These are phyloP conservation scores for Lordiphosa collinella DNA, from an alignment of 1,140 invertebrate genomes.

Conservation along the genomic window DNA sequence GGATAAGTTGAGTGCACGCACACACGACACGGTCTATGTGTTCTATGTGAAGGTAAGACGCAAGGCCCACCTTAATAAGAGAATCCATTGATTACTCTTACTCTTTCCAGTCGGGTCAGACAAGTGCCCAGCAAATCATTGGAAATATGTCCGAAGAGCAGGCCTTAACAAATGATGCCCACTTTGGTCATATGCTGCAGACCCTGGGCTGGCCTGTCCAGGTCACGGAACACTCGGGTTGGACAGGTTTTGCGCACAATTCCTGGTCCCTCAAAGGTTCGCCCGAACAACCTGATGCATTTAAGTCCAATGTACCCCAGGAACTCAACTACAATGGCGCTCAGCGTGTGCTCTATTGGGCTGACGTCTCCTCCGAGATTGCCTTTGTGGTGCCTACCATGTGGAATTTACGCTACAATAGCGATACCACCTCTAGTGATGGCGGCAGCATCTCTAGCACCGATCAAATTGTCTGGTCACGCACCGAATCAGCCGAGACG, in stretches of 20 bases:
- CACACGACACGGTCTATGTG: slow-evolving; percentile 95
- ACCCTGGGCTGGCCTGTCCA: slow-evolving; percentile 93
- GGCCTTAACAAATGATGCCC: slow-evolving; percentile 66
- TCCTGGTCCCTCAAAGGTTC: slow-evolving; percentile 85
- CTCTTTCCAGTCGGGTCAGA: slow-evolving; percentile 91
- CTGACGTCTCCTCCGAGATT: slow-evolving; percentile 96
- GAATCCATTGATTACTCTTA: not conserved
- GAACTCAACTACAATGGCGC: slow-evolving; percentile 80
- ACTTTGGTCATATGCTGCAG: slow-evolving; percentile 89
- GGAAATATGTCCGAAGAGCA: slow-evolving; percentile 86
- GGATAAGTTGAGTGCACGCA: slow-evolving; percentile 89
- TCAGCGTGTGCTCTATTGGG: slow-evolving; percentile 93
- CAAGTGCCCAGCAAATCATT: slow-evolving; percentile 86
- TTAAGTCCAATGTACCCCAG: slow-evolving; percentile 6
- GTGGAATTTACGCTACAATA: slow-evolving; percentile 74
- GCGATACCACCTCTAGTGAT: slow-evolving; percentile 69
- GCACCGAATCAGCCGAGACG: slow-evolving; percentile 79
- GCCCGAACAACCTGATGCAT: slow-evolving; percentile 31
- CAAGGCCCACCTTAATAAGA: not conserved
- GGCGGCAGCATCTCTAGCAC: slow-evolving; percentile 79
- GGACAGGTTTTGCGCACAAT: slow-evolving; percentile 92
- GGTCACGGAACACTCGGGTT: slow-evolving; percentile 90
- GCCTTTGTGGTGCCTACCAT: slow-evolving; percentile 95
- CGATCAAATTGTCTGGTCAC: slow-evolving; percentile 80
- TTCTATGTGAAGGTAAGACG: slow-evolving; percentile 93